phyloP scores from a whole-genome alignment of 2,888 invertebrate species.

The Sesamia inferens region DNA sequence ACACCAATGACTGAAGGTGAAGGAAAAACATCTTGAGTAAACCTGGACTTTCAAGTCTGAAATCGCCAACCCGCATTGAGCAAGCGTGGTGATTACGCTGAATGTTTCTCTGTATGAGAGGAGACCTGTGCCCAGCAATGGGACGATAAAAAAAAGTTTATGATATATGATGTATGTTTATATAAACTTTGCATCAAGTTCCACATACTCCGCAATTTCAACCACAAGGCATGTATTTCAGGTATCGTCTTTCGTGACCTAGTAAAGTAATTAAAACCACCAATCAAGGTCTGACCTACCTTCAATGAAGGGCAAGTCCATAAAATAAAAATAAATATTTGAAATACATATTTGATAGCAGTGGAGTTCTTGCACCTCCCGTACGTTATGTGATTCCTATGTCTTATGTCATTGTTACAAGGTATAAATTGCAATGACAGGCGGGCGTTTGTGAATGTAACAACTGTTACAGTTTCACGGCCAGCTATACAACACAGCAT shows the following conservation, averaged over 20 bases:
- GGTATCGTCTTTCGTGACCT: slow-evolving; percentile 7
- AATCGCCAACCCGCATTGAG: no score
- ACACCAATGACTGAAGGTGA: no score
- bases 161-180: not conserved
- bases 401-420: slow-evolving; percentile 18
- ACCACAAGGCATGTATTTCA: slow-evolving; percentile 13
- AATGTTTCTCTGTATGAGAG: no score
- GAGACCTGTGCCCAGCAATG: no score
- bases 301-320: slow-evolving; percentile 22
- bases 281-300: not conserved
- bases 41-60: no score
- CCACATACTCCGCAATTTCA: not conserved
- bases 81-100: no score
- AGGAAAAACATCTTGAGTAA: no score
- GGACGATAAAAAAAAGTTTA: no score
- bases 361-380: not conserved
- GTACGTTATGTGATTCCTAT: not conserved
- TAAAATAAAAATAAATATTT: slow-evolving; percentile 29
- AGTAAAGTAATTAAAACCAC: not conserved
- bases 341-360: slow-evolving; percentile 27
- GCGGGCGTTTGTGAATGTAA: not conserved
- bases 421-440: slow-evolving; percentile 6
- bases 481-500: slow-evolving; percentile 38
- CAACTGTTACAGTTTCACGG: slow-evolving; percentile 47
- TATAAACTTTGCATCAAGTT: not conserved